These are phyloP conservation scores for Tetranychus truncatus DNA, from an alignment of 2,888 invertebrate species.

Conservation along the genomic window DNA sequence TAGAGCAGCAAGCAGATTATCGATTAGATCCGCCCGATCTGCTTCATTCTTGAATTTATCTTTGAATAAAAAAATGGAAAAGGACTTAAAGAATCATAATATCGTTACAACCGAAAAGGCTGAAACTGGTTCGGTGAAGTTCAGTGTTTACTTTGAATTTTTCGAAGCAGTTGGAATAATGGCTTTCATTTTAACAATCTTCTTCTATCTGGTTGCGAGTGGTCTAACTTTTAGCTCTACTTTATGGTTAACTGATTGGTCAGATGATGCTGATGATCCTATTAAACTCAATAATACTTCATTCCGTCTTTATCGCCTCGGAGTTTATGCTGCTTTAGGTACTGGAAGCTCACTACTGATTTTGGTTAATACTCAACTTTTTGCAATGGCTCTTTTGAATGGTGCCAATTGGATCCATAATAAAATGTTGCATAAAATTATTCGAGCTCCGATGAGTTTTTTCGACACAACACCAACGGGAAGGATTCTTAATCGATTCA, in stretches of 20 bases:
- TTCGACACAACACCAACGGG: conserved; percentile 28
- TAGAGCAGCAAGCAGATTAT: conserved; percentile 25
- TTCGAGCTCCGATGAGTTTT: conserved; percentile 34
- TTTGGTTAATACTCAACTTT: background rate
- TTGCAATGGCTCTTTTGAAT: background rate
- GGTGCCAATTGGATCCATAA: conserved; percentile 22
- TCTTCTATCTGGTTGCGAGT: background rate
- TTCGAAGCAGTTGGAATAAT: conserved; percentile 24
- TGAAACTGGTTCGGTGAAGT: conserved; percentile 22
- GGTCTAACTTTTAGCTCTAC: conserved; percentile 23
- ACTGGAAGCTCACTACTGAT: background rate
- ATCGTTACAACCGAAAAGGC: conserved; percentile 17
- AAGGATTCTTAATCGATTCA: conserved; percentile 26
- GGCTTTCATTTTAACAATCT: conserved; percentile 38
- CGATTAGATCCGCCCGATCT: background rate
- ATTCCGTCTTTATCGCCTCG: background rate
- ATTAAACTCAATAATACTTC: background rate
- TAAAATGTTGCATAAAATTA: conserved; percentile 28
- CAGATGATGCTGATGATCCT: conserved; percentile 3
- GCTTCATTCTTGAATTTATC: no score
- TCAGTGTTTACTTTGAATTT: conserved; percentile 19
- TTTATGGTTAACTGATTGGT: conserved; percentile 28
- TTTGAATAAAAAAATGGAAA: background rate
- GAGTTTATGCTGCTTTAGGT: background rate
- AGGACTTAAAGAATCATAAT: background rate